phyloP scores from a whole-genome alignment of 2,113 vertebrate species.

The Talpa occidentalis region DNA sequence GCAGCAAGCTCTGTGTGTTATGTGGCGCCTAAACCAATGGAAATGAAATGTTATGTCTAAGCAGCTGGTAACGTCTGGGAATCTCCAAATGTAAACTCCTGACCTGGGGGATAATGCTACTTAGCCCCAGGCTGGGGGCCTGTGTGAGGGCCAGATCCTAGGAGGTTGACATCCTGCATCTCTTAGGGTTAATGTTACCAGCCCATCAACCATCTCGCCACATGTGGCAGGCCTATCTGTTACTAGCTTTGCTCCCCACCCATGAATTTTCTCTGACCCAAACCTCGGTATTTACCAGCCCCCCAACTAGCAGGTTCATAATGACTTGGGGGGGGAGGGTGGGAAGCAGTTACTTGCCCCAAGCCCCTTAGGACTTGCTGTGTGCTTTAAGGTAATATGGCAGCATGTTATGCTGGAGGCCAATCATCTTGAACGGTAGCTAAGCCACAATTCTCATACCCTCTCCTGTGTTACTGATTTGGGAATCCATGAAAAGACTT shows the following conservation, averaged over 20 bases:
- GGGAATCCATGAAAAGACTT: neutral
- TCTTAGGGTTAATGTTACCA: neutral
- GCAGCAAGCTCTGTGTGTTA: neutral
- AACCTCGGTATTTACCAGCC: neutral
- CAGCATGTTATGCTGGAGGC: fast-evolving
- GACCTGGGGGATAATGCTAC: neutral
- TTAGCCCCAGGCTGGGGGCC: neutral
- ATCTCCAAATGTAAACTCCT: neutral
- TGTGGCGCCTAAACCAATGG: neutral
- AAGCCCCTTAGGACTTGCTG: neutral
- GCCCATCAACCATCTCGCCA: fast-evolving
- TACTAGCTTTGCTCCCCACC: fast-evolving
- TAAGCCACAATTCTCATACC: neutral
- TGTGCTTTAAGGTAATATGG: neutral
- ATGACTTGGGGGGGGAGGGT: neutral
- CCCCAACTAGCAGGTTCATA: fast-evolving
- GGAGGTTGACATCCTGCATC: neutral
- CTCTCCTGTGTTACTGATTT: neutral
- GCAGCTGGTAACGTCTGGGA: neutral
- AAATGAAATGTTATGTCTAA: neutral
- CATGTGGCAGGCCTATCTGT: no score
- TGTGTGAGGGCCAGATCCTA: no score
- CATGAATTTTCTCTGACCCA: neutral
- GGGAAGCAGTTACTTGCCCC: no score
- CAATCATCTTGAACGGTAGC: neutral